Evolutionary conservation across 2,888 invertebrate species (phyloP), one percentile per base, ranked within the genome.

Genomic region (Oeneis ivallda): DNA sequence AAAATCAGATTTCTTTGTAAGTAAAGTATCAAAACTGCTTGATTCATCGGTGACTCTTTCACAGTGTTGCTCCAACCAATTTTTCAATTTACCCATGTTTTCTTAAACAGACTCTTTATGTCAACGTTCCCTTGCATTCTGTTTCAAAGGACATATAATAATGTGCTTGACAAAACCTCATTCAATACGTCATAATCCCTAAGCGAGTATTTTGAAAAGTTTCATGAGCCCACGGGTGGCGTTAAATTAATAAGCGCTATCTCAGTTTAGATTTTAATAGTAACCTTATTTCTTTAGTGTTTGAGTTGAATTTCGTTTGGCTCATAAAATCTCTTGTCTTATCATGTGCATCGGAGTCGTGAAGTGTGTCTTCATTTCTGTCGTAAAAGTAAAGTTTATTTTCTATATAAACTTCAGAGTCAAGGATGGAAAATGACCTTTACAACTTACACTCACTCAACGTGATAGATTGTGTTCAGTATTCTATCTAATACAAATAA

Each of bases 221-320:
- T 68, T 70, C 63, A 70, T 61, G 69, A 64, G 61, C 53, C 57
- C 65, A 61, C 45, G 50, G 57, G 50, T 61, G 64, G 61, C 56
- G 67, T 67, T 67, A 65, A 67, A 67, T 67, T 67, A 64, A 67
- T 67, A 68, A 68, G 65, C 59, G 19, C 57, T 63, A 65, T 60
- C 53, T 56, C 54, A 52, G 19, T 6, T n/a, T 39, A 19, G 39
- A 34, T 5, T 26, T 50, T 39, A 66, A 56, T 52, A 43, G 60
- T 39, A 37, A 32, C 59, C 43, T 56, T 59, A 39, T 13, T 0
- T 6, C 19, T 8, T 59, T 15, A 19, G 10, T 15, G 3, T 39
- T 56, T 63, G 47, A 49, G 61, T 53, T 34, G 43, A 58, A 54
- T 64, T 66, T 64, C 7, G 26, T 39, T 45, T 62, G 47, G 53